Evolutionary conservation across 2,888 invertebrate genomes (phyloP), one percentile per base, ranked within the genome.

Genomic region (Tupiocoris notatus): DNA sequence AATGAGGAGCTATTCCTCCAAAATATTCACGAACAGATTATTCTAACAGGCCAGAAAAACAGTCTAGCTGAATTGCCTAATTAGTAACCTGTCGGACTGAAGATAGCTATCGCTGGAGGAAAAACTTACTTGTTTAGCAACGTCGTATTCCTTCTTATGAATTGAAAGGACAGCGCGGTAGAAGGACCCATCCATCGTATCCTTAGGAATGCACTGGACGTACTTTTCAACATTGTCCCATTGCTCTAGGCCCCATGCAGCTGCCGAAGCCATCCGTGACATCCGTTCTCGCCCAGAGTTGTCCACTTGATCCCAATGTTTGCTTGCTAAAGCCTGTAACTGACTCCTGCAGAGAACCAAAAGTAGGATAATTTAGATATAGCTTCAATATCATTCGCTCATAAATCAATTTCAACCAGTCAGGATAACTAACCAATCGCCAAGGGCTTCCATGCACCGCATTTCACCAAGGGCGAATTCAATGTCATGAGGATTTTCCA

Each of bases 211-310:
- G 80, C 93, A 90, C 73, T 88, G 89, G 0, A 96, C 94, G 83
- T 96, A 97, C 81, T 92, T 91, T 80, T 93, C 91, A 96, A 99
- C 96, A 1, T 92, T 91, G 24, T 93, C 92, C 95, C 96, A 98
- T 82, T 97, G 92, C 76, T 92, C 92, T 18, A 96, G 86, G 1
- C 98, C 98, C 96, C 99, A 99, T 0, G 98, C 94, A 0, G 98
- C 93, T 0, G 97, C 95, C 0, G 94, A 92, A 0, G 97, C 97
- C 85, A 98, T 89, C 25, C 95, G 89, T 0, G 97, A 94, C 83
- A 98, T 94, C 81, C 86, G 85, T 79, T 88, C 87, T 77, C 87
- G 85, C n/a, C 86, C 88, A 57, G 86, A 86, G 1, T 88, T 87
- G 0, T 83, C 85, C 81, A 91, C 89, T n/a, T 86, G 86, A 0